phyloP scores from a whole-genome alignment of 92 coral and sea anemone genomes.

The Parazoanthus swiftii region DNA sequence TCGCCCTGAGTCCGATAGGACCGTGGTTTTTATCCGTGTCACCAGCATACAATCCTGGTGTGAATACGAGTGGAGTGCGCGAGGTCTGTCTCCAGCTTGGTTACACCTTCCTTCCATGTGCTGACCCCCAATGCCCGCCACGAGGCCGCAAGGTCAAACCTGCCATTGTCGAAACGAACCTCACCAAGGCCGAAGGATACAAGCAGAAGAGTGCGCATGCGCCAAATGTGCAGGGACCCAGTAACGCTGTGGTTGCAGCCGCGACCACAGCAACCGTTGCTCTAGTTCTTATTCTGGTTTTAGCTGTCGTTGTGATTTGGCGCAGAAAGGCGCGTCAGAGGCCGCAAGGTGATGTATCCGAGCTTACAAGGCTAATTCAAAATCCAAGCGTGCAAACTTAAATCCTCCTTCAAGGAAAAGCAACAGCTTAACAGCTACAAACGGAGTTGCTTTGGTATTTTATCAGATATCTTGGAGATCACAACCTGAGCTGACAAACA shows the following conservation, averaged over 20 bases:
- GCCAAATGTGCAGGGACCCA: background rate
- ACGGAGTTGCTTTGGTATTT: too few species aligned
- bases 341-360: conserved; percentile 1
- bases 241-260: background rate
- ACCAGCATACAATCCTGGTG: conserved; percentile 16
- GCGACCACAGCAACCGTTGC: background rate
- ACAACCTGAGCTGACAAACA: too few species aligned
- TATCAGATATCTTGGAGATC: too few species aligned
- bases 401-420: background rate
- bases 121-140: conserved; percentile 13
- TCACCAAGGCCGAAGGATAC: background rate
- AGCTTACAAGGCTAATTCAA: conserved; percentile 1
- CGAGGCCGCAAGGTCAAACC: conserved; percentile 13
- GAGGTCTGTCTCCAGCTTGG: conserved; percentile 28
- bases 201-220: background rate
- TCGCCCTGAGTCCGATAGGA: conserved; percentile 32
- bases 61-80: conserved; percentile 16
- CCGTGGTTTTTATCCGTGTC: conserved; percentile 24
- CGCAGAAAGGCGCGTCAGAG: conserved; percentile 6
- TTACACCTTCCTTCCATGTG: conserved; percentile 30
- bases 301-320: background rate
- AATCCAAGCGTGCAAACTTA: background rate
- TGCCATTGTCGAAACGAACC: background rate
- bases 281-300: background rate
- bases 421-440: too few species aligned